Conservation (phyloP, 2,113 vertebrate genomes). For the Microcebus tavaratra region DNA sequence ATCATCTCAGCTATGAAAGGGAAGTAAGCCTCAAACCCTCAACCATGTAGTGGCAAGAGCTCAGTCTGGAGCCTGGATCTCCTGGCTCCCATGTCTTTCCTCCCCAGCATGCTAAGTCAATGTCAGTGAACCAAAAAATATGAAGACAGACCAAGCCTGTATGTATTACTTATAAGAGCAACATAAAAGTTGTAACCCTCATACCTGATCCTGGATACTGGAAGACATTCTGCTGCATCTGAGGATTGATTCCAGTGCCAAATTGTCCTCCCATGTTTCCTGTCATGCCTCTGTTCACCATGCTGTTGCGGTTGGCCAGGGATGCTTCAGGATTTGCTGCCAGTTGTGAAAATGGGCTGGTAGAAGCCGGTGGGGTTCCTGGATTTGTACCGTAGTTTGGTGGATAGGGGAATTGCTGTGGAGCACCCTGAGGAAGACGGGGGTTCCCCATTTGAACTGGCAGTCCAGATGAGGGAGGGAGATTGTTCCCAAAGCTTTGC, state of each 20-base stretch:
- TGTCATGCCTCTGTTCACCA: conserved; percentile 90
- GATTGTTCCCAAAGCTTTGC: conserved; percentile 86
- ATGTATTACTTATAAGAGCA: not conserved
- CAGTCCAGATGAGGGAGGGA: conserved; percentile 83
- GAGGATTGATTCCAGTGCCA: conserved; percentile 85
- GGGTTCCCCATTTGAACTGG: conserved; percentile 85
- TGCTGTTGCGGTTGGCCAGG: conserved; percentile 83
- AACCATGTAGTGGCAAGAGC: not conserved
- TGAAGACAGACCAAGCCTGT: not conserved
- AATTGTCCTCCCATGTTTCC: conserved; percentile 91
- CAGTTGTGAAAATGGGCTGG: conserved; percentile 91
- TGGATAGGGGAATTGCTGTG: conserved; percentile 91
- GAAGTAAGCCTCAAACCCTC: not conserved
- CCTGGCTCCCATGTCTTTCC: not conserved
- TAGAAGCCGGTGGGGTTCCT: conserved; percentile 91
- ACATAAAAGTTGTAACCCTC: not conserved
- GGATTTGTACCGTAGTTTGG: conserved; percentile 89
- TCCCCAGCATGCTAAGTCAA: not conserved
- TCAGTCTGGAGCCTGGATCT: not conserved
- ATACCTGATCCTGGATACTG: conserved; percentile 92
- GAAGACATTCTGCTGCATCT: conserved; percentile 93
- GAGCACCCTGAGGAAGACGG: conserved; percentile 87
- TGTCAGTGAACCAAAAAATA: fast-evolving
- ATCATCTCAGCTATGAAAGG: not conserved
- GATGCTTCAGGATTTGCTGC: conserved; percentile 88